A percentile compares a stretch with the other conserved stretches of the same genome.
Evolutionary conservation across 2,797 vertebrate genomes (phyloP).

Genomic region (Kryptolebias ocellatus): DNA sequence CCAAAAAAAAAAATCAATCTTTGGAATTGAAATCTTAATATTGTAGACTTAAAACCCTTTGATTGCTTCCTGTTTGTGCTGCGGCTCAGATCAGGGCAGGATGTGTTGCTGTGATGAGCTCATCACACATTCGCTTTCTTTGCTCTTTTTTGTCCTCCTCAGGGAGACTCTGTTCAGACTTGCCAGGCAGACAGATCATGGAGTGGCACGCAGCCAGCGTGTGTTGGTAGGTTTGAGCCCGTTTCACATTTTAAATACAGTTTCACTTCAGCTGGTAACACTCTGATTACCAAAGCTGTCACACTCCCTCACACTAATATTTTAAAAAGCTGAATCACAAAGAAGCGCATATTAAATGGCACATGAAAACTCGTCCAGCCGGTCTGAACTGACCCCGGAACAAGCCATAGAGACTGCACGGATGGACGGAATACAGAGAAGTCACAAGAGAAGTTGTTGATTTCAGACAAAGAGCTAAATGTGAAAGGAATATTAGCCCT

Average conservation of each 20-base stretch:
- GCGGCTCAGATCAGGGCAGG: constrained; percentile 1
- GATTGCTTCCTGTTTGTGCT: not conserved
- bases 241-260: too few relatives aligned
- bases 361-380: too few relatives aligned
- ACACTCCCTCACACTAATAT: too few relatives aligned
- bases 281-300: too few relatives aligned
- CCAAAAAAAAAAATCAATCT: not conserved
- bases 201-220: constrained; percentile 86
- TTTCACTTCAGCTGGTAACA: too few relatives aligned
- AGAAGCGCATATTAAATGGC: not conserved
- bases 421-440: too few relatives aligned
- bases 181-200: constrained; percentile 89
- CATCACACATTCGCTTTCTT: not conserved
- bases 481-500: too few relatives aligned
- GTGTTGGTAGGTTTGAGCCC: constrained; percentile 85
- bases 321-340: not conserved
- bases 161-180: constrained; percentile 86
- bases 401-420: too few relatives aligned
- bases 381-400: too few relatives aligned
- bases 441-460: too few relatives aligned
- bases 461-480: too few relatives aligned
- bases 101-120: not conserved
- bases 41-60: not conserved
- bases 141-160: constrained; percentile 15
- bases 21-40: not conserved